Evolutionary conservation across 2,888 invertebrate genomes (phyloP), one percentile per base, ranked within the genome.

Genomic region (Melangyna quadrimaculata): DNA sequence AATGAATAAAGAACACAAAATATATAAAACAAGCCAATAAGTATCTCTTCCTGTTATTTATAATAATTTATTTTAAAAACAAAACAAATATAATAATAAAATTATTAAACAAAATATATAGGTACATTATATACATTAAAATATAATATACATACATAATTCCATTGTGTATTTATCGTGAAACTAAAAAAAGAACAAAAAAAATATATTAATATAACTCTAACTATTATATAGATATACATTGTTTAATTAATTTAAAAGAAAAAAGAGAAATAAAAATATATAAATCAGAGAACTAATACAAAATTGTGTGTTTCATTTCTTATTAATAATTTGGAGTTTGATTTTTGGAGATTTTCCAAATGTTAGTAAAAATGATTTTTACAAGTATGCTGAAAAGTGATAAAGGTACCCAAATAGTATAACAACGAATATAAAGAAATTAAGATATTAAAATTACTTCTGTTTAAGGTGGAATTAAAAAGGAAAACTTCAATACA

Each of bases 21-120:
- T 10, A 48, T 10, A 48, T 12, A 71, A 73, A 61, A 45, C 71
- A 79, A 57, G 84, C 80, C 84, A 84, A 79, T 74, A 78, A 61
- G 63, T 48, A 74, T 72, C 75, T 84, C 84, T 84, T 84, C 84
- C 80, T 84, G 84, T 84, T 84, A 75, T 80, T 84, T 77, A 69
- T 84, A 80, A 75, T 80, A 40, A 80, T 77, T 75, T 79, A 71
- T 72, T 74, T 63, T 22, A n/a, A 53, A 70, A 43, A 8, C 9
- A 53, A 59, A 53, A 29, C 14, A 27, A 40, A 72, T n/a, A n/a
- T n/a, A n/a, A 32, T 29, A 71, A 70, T 35, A 43, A 67, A 37
- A 65, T 43, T 69, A 65, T 75, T 12, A 67, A 72, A 73, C 10
- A 45, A 78, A 65, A 73, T 40, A 78, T 63, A 71, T 83, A 82